phyloP scores from a whole-genome alignment of 2,888 invertebrate genomes.

The Agrotis segetum region DNA sequence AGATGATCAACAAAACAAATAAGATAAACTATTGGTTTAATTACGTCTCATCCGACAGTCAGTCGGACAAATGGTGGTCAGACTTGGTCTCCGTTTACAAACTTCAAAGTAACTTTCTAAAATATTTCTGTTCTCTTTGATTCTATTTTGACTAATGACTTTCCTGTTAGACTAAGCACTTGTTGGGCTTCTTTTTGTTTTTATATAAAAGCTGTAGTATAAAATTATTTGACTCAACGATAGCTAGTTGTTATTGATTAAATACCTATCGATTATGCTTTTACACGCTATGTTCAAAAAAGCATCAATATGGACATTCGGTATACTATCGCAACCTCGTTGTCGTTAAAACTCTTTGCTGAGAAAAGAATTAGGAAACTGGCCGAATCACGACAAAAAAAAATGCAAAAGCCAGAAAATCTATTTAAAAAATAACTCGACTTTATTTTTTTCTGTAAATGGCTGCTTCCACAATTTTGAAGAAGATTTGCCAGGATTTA shows the following conservation, averaged over 20 bases:
- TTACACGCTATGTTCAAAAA: no score
- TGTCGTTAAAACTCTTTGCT: no score
- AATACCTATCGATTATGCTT: neutral
- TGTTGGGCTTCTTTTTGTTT: conserved; percentile 7
- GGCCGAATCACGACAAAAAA: no score
- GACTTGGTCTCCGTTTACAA: conserved; percentile 25
- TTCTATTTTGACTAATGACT: conserved; percentile 65
- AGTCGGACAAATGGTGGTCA: conserved; percentile 27
- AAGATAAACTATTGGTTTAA: conserved; percentile 51
- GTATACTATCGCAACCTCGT: no score
- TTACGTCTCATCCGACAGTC: conserved; percentile 37
- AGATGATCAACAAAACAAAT: conserved; percentile 34
- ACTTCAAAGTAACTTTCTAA: conserved; percentile 61
- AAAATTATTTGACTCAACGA: neutral
- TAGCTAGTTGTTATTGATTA: no score
- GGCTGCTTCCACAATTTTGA: no score
- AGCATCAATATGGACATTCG: no score
- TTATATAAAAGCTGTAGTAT: neutral
- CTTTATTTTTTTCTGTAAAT: no score
- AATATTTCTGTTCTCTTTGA: conserved; percentile 62
- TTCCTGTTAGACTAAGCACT: conserved; percentile 55
- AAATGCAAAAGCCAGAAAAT: no score
- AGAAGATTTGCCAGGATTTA: no score
- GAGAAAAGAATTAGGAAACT: no score
- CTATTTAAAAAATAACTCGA: no score